Conservation (phyloP, 2,113 vertebrate species). For the Neogale vison region DNA sequence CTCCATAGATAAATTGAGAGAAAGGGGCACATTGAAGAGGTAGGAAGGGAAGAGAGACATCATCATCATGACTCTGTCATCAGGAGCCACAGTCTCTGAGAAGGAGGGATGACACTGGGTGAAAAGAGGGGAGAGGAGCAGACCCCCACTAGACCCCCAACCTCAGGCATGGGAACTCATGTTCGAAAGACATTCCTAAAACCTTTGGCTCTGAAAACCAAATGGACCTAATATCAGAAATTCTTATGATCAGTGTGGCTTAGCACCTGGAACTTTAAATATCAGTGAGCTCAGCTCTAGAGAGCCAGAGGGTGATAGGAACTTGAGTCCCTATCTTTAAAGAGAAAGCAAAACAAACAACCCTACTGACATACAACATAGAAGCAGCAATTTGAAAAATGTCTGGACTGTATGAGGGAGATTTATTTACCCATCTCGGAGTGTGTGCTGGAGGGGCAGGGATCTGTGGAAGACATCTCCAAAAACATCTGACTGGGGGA, state of each 20-base stretch:
- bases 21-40: background rate
- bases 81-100: background rate
- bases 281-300: background rate
- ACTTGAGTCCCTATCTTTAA: background rate
- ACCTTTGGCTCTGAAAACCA: background rate
- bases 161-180: background rate
- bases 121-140: background rate
- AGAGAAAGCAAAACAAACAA: background rate
- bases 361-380: background rate
- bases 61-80: too few relatives aligned
- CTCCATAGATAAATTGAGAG: background rate
- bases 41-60: background rate
- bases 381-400: background rate
- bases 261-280: background rate
- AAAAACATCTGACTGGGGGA: background rate
- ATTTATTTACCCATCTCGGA: background rate
- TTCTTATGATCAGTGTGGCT: background rate
- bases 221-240: background rate
- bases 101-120: background rate
- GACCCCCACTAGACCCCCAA: background rate
- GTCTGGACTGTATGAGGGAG: background rate
- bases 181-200: background rate
- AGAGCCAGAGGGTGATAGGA: background rate
- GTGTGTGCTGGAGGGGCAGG: background rate
- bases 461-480: background rate